A percentile compares a stretch with the other conserved stretches of the same genome.
Evolutionary conservation across 2,797 vertebrate species (phyloP).

Genomic region (Mus minutoides): DNA sequence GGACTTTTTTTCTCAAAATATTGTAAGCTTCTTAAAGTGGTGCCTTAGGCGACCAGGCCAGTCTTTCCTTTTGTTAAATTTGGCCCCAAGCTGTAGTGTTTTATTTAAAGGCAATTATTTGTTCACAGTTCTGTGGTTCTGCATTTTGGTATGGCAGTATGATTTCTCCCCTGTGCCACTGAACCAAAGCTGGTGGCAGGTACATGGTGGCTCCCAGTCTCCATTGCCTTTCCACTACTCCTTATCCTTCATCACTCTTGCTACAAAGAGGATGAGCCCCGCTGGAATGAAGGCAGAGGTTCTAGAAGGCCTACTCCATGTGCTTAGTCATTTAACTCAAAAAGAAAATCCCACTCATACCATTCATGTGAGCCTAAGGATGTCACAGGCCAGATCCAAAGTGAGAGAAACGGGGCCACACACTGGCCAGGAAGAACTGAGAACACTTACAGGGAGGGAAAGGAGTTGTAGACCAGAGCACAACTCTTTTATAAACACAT

Average conservation of each 20-base stretch:
- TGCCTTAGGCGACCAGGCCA: constrained; percentile 13
- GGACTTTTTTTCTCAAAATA: constrained; percentile 42
- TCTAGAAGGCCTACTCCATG: neutral
- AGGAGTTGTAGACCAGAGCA: neutral
- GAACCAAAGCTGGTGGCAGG: neutral
- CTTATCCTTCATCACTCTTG: neutral
- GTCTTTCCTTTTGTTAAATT: neutral
- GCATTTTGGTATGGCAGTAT: neutral
- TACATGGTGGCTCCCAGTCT: neutral
- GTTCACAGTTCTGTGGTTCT: neutral
- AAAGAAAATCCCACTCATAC: neutral
- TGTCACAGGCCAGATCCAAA: neutral
- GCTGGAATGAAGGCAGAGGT: neutral
- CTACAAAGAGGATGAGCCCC: neutral
- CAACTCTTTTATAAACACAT: neutral
- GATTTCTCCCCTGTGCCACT: neutral
- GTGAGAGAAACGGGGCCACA: neutral
- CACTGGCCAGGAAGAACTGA: neutral
- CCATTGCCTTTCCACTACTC: neutral
- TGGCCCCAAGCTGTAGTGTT: neutral
- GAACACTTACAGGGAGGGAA: neutral
- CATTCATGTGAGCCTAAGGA: neutral
- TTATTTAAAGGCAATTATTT: neutral
- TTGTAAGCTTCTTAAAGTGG: neutral
- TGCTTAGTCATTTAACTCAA: neutral